These are phyloP conservation scores for Hermetia illucens DNA, from an alignment of 1,140 invertebrate species.

Conservation along the genomic window DNA sequence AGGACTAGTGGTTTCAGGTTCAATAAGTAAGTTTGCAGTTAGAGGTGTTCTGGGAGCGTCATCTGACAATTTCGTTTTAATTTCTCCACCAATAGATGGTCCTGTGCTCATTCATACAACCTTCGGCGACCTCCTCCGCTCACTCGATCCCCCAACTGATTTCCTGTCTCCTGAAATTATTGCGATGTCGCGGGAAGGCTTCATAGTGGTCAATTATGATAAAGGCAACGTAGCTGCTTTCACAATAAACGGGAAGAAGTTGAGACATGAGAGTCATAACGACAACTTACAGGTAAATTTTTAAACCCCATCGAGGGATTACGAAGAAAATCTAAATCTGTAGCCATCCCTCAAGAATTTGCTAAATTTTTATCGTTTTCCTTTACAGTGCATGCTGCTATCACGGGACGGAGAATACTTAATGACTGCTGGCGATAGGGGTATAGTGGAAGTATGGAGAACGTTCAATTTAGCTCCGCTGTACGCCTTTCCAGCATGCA, in stretches of 20 bases:
- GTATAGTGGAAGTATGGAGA: slow-evolving; percentile 95
- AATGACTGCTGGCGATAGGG: slow-evolving; percentile 90
- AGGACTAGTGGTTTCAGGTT: slow-evolving; percentile 92
- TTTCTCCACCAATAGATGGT: slow-evolving; percentile 71
- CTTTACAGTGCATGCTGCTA: slow-evolving; percentile 72
- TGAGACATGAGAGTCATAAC: slow-evolving; percentile 80
- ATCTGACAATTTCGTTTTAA: slow-evolving; percentile 6
- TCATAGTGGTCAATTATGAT: slow-evolving; percentile 88
- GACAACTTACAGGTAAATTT: slow-evolving; percentile 79
- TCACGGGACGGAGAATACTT: slow-evolving; percentile 97
- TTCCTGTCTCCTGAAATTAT: slow-evolving; percentile 82
- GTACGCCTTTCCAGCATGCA: slow-evolving; percentile 94
- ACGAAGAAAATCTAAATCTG: too few relatives aligned
- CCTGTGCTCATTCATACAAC: slow-evolving; percentile 94
- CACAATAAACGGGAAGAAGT: slow-evolving; percentile 79
- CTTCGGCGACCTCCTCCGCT: slow-evolving; percentile 92
- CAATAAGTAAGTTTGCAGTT: slow-evolving; percentile 44
- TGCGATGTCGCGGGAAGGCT: slow-evolving; percentile 89
- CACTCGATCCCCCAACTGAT: slow-evolving; percentile 64
- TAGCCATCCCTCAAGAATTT: slow-evolving; percentile 1
- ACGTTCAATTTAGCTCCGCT: slow-evolving; percentile 92
- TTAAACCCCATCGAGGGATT: too few relatives aligned
- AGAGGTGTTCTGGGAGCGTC: not conserved
- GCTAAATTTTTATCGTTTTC: slow-evolving; percentile 8
- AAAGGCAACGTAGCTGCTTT: slow-evolving; percentile 82